Evolutionary conservation across 2,888 invertebrate species (phyloP), one percentile per base, ranked within the genome.

Genomic region (Netelia fuscicornis): DNA sequence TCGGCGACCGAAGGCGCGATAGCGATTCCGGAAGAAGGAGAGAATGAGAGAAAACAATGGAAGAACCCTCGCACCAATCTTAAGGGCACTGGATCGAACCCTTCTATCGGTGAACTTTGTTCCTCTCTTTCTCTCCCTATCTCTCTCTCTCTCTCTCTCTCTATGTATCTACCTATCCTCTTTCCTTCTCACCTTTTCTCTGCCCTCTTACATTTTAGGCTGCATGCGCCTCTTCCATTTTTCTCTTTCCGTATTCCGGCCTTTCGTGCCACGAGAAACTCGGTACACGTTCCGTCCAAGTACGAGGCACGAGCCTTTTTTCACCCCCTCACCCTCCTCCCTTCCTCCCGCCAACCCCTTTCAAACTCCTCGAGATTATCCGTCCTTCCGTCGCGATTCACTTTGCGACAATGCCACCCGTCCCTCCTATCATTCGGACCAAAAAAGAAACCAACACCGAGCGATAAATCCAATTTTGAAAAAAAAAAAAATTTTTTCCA

Each of bases 31-130:
- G 74, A 71, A 85, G 82, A 77, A 67, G 52, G 77, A 74, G 74
- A 58, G 72, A 77, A 44, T 60, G 64, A 72, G 67, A 64, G 48
- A 85, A 76, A 85, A 85, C 83, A 85, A 84, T 84, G 42, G 78
- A 70, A 70, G 76, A 81, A 52, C 76, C 76, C 79, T 81, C 65
- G 78, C 80, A 64, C 89, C 88, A 91, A 92, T 91, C 91, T 91
- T 90, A 91, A 92, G 91, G 91, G 91, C 90, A 90, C 90, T 90
- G 91, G 91, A 91, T 91, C 90, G 91, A 91, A 90, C 90, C 90
- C 90, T 89, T 87, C 78, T 86, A 64, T 52, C 78, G 56, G 30
- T 76, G 78, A 87, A 89, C 90, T 89, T 89, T 89, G 89, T 89
- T 88, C 87, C 87, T 86, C 81, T 68, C 78, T 86, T 86, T 88